Evolutionary conservation across 2,888 invertebrate species (phyloP).

Genomic region (Pyrrhosoma nymphula): DNA sequence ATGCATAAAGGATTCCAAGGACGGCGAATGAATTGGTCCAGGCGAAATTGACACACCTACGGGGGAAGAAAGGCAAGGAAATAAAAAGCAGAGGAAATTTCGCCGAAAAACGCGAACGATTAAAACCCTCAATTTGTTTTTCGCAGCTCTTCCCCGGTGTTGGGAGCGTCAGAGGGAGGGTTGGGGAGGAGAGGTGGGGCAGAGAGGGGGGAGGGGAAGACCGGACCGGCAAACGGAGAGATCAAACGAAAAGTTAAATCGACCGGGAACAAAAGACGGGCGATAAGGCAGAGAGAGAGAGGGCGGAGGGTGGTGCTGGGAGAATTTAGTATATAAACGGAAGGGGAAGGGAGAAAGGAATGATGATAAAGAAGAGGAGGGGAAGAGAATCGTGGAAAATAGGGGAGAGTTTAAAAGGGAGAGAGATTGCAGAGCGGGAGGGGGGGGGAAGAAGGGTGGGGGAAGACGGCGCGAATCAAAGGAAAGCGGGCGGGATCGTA

Average conservation of each 20-base stretch:
- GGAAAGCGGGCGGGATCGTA: constrained; percentile 1
- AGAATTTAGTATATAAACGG: background rate
- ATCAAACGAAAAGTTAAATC: constrained; percentile 39
- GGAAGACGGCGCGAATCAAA: constrained; percentile 36
- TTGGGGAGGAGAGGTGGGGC: background rate
- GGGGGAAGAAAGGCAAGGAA: background rate
- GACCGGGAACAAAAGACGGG: constrained; percentile 29
- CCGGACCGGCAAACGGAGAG: background rate
- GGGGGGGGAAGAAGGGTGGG: background rate
- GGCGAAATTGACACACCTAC: constrained; percentile 15
- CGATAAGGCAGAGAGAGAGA: background rate
- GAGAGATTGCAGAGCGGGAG: background rate
- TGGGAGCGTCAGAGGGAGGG: background rate
- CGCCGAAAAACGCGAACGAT: constrained; percentile 39
- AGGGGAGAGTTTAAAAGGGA: background rate
- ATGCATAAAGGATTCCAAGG: constrained; percentile 20
- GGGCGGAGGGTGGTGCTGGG: constrained; percentile 10
- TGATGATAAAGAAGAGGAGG: constrained; percentile 28
- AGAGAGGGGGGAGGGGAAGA: too few species aligned
- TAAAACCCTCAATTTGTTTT: constrained; percentile 39
- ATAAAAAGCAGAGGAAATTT: background rate
- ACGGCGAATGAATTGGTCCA: constrained; percentile 2
- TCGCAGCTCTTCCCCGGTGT: background rate
- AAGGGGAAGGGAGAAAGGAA: background rate
- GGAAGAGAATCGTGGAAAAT: background rate